Conservation (phyloP, 2,113 vertebrate genomes). For the Sylvilagus bachmani region DNA sequence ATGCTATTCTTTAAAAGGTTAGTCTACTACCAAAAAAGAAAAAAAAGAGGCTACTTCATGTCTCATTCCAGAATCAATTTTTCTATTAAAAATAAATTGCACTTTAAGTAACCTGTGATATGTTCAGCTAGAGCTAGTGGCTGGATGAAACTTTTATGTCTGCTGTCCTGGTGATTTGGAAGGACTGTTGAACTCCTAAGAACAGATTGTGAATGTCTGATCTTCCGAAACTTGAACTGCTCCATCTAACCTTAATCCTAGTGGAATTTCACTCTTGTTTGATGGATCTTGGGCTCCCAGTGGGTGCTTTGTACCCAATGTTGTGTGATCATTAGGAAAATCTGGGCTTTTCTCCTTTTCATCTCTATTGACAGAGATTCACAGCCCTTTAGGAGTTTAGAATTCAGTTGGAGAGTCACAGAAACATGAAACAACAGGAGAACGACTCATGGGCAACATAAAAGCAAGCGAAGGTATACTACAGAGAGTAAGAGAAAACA, state of each 20-base stretch:
- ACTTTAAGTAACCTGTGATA: slow-evolving; percentile 87
- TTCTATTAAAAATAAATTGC: slow-evolving; percentile 91
- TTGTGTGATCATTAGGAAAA: slow-evolving; percentile 72
- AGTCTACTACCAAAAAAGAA: slow-evolving; percentile 83
- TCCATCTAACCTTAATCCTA: slow-evolving; percentile 69
- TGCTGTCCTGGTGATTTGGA: slow-evolving; percentile 83
- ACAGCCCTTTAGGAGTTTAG: slow-evolving; percentile 64
- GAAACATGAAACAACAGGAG: slow-evolving; percentile 56
- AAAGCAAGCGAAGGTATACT: not conserved
- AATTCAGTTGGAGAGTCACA: slow-evolving; percentile 38
- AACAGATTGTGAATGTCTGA: slow-evolving; percentile 82
- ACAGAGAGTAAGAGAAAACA: not conserved
- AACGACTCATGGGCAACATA: not conserved
- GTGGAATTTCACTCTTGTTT: slow-evolving; percentile 61
- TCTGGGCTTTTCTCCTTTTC: slow-evolving; percentile 44
- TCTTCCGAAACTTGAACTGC: slow-evolving; percentile 78
- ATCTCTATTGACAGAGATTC: slow-evolving; percentile 24
- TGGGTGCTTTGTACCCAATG: slow-evolving; percentile 52
- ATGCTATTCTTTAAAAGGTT: slow-evolving; percentile 87
- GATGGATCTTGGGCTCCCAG: slow-evolving; percentile 56
- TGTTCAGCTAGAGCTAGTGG: slow-evolving; percentile 84
- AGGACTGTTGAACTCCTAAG: slow-evolving; percentile 82
- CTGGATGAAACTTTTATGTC: slow-evolving; percentile 88
- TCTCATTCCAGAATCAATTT: slow-evolving; percentile 89
- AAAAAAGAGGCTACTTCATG: slow-evolving; percentile 83